Evolutionary conservation across 2,797 vertebrate genomes (phyloP), one percentile per base, ranked within the genome.

Genomic region (Hydrocynus forskahlii): DNA sequence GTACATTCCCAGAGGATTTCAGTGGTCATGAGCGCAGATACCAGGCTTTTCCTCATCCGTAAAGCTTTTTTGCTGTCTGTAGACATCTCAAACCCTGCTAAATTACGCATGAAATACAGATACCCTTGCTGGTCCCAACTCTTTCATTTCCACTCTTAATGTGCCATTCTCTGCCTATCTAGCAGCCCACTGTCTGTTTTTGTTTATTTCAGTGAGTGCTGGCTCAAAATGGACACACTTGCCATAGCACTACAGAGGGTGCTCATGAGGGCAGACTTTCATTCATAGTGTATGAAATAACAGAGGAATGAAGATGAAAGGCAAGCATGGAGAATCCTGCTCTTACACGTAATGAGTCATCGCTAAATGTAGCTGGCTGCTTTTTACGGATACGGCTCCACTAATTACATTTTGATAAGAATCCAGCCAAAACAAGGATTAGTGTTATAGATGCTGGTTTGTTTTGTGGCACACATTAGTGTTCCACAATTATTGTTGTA

Each of bases 261-360:
- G 25, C 5, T 52, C 19, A 25, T n/a, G 5, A 52, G 55, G 78
- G 54, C 35, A 62, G 55, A 78, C n/a, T 54, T 52, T 73, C 35
- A 16, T 40, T 80, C 63, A 69, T 52, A 50, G 60, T 50, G 21
- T 59, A 55, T 29, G 43, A 72, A 78, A 40, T 67, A 63, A 79
- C 66, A 13, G n/a, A 19, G 4, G 57, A 48, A 43, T 66, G 13
- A 29, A 75, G 70, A 81, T 72, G 38, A 80, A 85, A 82, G 63
- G 21, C 72, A 70, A 78, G 78, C 69, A 55, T 75, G 70, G 70
- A 62, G 71, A 80, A 77, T 85, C 77, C 68, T 68, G 54, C 75
- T 83, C 29, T 63, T 38, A 59, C 63, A 66, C 38, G 72, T 48
- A 69, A 69, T 69, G 74, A 79, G 48, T 81, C 59, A 76, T 79